Evolutionary conservation across 2,113 vertebrate species (phyloP).

Genomic region (Otus sunia): DNA sequence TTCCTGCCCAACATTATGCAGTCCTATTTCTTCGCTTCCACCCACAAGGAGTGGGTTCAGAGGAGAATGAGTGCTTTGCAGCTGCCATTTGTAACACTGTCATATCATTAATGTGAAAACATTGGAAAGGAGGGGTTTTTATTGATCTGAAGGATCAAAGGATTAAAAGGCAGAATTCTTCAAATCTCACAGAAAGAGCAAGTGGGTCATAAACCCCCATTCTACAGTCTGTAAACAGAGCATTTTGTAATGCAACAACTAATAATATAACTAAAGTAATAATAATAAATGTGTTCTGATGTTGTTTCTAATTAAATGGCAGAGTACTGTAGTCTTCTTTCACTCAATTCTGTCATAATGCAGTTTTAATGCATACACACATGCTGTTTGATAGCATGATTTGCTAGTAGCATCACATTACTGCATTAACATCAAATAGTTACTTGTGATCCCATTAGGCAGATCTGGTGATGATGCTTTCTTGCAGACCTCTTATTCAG

Average conservation of each 20-base stretch:
- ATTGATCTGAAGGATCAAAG: slow-evolving; percentile 4
- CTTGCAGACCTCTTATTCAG: not conserved
- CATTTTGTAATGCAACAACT: not conserved
- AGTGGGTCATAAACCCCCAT: not conserved
- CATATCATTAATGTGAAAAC: not conserved
- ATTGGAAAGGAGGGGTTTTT: not conserved
- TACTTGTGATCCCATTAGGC: not conserved
- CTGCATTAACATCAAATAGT: not conserved
- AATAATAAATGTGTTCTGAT: not conserved
- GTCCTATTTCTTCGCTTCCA: not conserved
- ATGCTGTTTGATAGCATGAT: not conserved
- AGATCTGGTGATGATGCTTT: not conserved
- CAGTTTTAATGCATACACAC: not conserved
- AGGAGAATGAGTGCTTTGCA: not conserved
- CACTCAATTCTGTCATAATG: not conserved
- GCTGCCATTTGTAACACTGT: not conserved
- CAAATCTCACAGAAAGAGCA: not conserved
- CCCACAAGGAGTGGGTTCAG: not conserved
- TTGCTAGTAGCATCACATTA: not conserved
- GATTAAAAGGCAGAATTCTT: slow-evolving; percentile 15
- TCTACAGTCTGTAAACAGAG: not conserved
- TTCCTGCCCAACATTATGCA: not conserved
- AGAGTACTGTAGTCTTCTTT: not conserved
- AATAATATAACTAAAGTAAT: not conserved
- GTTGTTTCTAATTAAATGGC: not conserved